phyloP scores from a whole-genome alignment of 2,888 invertebrate species.

The Eutolmus rufibarbis region DNA sequence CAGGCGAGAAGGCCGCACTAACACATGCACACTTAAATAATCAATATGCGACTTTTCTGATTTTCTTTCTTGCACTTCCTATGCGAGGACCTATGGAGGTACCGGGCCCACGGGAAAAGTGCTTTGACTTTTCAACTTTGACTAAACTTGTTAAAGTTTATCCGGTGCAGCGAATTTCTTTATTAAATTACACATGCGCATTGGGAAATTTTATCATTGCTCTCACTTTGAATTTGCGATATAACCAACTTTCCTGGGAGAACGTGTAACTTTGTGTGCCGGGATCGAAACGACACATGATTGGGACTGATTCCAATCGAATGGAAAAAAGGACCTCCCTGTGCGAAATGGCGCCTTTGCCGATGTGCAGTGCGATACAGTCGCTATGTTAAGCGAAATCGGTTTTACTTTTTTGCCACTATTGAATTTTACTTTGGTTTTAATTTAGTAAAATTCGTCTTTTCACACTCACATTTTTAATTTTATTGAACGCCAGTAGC shows the following conservation, averaged over 20 bases:
- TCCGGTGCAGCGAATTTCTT: slow-evolving; percentile 29
- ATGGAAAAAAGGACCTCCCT: slow-evolving; percentile 11
- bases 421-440: neutral
- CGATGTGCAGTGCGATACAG: neutral
- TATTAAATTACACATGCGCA: slow-evolving; percentile 32
- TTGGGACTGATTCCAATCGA: neutral
- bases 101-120: slow-evolving; percentile 2
- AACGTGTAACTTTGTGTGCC: neutral
- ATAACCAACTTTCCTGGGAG: neutral
- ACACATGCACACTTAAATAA: slow-evolving; percentile 1
- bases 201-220: slow-evolving; percentile 9
- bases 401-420: neutral
- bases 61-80: neutral
- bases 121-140: slow-evolving; percentile 29
- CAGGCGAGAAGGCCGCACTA: neutral
- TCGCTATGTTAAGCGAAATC: neutral
- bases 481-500: neutral
- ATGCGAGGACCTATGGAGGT: neutral
- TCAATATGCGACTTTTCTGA: slow-evolving; percentile 25
- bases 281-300: neutral
- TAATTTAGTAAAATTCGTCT: neutral
- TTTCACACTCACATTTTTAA: neutral
- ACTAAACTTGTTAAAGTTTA: slow-evolving; percentile 32
- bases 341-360: neutral
- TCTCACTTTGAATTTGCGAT: slow-evolving; percentile 13